phyloP scores from a whole-genome alignment of 2,113 vertebrate genomes.

The Regulus satrapa region DNA sequence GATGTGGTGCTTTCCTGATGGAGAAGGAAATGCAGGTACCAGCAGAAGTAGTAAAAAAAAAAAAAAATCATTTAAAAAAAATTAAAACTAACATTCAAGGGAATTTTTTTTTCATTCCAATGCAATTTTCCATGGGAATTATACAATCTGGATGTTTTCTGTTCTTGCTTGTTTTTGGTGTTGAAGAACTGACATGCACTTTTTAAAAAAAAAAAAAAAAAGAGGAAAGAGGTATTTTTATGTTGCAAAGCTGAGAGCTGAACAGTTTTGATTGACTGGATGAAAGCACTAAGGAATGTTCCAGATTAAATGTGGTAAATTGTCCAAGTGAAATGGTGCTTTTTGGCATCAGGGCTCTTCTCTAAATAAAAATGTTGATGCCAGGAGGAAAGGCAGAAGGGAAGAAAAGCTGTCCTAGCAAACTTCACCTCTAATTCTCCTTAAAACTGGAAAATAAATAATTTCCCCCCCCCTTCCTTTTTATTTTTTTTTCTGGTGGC shows the following conservation, averaged over 20 bases:
- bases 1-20: background rate
- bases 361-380: background rate
- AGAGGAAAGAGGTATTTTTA: background rate
- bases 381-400: background rate
- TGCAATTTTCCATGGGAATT: background rate
- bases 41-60: background rate
- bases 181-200: background rate
- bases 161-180: background rate
- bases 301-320: background rate
- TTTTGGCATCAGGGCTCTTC: background rate
- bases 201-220: too few relatives aligned
- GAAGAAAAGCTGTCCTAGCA: background rate
- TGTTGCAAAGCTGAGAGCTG: background rate
- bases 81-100: background rate
- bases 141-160: background rate
- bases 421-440: background rate
- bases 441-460: background rate
- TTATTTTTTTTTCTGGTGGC: background rate
- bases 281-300: background rate
- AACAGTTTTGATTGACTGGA: background rate
- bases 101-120: background rate
- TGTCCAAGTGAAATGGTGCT: background rate
- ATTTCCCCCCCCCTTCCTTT: background rate
- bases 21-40: background rate
- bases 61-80: too few relatives aligned